phyloP scores from a whole-genome alignment of 2,113 vertebrate genomes.

The Pterocles burchelli region DNA sequence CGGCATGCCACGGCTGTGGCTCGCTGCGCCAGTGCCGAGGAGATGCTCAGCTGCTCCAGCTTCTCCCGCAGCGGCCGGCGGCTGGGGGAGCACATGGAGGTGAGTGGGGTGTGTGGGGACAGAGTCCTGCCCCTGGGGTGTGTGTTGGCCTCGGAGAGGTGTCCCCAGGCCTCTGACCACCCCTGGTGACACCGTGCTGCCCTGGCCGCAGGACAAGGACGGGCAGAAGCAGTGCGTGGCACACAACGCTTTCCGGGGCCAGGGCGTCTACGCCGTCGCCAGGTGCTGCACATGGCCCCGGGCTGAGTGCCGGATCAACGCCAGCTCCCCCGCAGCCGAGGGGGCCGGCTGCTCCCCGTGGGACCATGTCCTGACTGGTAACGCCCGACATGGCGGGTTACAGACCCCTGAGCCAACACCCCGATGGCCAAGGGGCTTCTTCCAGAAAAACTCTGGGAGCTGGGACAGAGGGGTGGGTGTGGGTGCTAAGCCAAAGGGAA shows the following conservation, averaged over 20 bases:
- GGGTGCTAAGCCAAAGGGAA: not conserved
- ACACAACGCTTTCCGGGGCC: constrained; percentile 49
- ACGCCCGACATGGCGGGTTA: fast-evolving
- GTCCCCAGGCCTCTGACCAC: fast-evolving
- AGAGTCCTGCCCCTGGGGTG: not conserved
- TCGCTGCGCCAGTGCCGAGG: constrained; percentile 76
- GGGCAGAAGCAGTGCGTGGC: constrained; percentile 80
- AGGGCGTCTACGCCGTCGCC: constrained; percentile 80
- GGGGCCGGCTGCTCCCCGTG: constrained; percentile 51
- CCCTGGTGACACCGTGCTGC: fast-evolving
- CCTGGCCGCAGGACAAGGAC: constrained; percentile 52
- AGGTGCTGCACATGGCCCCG: constrained; percentile 81
- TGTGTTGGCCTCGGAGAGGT: fast-evolving
- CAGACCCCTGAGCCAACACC: not conserved
- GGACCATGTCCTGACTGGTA: constrained; percentile 82
- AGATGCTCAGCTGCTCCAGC: constrained; percentile 82
- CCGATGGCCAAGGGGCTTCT: not conserved
- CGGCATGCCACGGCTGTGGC: constrained; percentile 16
- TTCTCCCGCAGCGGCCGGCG: constrained; percentile 64
- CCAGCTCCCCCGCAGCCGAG: not conserved
- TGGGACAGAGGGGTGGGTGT: not conserved
- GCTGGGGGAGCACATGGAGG: constrained; percentile 80
- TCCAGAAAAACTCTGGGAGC: not conserved
- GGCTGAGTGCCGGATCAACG: constrained; percentile 67
- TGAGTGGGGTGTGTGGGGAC: not conserved